Base-by-base conservation (phyloP, 2,888 invertebrate species). In the Alloplasta piceator region DNA sequence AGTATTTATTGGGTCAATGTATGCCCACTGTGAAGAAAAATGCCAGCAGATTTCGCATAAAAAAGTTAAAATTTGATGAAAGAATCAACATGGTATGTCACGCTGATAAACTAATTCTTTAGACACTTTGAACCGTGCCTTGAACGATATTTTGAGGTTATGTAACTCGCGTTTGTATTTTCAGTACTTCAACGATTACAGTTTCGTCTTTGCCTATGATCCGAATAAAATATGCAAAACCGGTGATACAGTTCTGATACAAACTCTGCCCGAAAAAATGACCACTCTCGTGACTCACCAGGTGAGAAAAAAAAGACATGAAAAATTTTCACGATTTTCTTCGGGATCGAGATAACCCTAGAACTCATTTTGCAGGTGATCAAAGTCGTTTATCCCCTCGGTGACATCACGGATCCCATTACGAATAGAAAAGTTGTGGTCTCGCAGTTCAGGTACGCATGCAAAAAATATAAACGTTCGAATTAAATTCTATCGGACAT, bases 321-420 rank as follows among this genome's bases (percentile, higher is more conserved):
- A 26, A 26, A 1, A 26, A 2, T 26, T 26, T 14, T 5, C 2
- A 26, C 3, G 5, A 43, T 4, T 46, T 26, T 46, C 26, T 16
- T 26, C n/a, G 10, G 41, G 10, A 39, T 26, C n/a, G 10, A 41
- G 10, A 39, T 10, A 38, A 1, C 7, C 48, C 26, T n/a, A 12
- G 3, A 7, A 14, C 6, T 7, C 3, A 14, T 39, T 52, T 58
- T 71, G 9, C 60, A 92, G 92, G 88, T 98, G 0, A 94, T 96
- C 87, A 95, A 97, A 90, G 94, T 98, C 5, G 94, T 98, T 12
- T 97, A 96, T 92, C 96, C 96, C 1, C 93, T 96, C 86, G 98
- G 98, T 85, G 97, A 98, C 92, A 93, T 97, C 67, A 96, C 95
- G n/a, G 97, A 97, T 92, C 98, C 98, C 1, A 93, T 98, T 36